phyloP scores from a whole-genome alignment of 2,113 vertebrate genomes.

The Heloderma charlesbogerti region DNA sequence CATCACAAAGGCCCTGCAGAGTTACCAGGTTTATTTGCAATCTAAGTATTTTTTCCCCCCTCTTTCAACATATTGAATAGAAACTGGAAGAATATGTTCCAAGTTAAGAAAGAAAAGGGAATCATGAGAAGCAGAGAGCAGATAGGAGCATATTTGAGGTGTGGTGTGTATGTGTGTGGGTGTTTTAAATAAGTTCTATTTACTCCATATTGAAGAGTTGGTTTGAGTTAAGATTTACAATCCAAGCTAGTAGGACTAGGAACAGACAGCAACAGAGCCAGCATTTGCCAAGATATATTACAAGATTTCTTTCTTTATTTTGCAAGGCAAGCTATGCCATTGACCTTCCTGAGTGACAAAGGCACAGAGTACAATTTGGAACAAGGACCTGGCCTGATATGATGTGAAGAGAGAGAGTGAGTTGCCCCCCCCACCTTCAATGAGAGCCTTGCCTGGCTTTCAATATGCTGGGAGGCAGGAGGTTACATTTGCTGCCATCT shows the following conservation, averaged over 20 bases:
- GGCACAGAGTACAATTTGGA: not conserved
- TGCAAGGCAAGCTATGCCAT: not conserved
- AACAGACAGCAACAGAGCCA: not conserved
- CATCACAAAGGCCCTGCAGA: not conserved
- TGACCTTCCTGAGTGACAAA: constrained; percentile 13
- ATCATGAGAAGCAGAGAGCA: not conserved
- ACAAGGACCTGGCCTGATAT: not conserved
- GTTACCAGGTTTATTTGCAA: not conserved
- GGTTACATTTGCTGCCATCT: not conserved
- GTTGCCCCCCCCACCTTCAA: not conserved
- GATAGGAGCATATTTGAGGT: not conserved
- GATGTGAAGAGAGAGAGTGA: not conserved
- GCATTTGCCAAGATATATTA: not conserved
- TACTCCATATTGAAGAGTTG: constrained; percentile 2
- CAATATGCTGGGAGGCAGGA: not conserved
- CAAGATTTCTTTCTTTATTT: not conserved
- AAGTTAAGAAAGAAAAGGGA: not conserved
- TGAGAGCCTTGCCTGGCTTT: not conserved
- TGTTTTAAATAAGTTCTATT: constrained; percentile 6
- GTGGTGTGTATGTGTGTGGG: not conserved
- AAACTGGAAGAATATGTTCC: constrained; percentile 8
- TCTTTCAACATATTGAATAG: not conserved
- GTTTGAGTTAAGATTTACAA: not conserved
- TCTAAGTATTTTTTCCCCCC: not conserved
- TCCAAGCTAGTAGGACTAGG: not conserved